Evolutionary conservation across 1,140 invertebrate genomes (phyloP).

Genomic region (Propsilocerus akamusi): DNA sequence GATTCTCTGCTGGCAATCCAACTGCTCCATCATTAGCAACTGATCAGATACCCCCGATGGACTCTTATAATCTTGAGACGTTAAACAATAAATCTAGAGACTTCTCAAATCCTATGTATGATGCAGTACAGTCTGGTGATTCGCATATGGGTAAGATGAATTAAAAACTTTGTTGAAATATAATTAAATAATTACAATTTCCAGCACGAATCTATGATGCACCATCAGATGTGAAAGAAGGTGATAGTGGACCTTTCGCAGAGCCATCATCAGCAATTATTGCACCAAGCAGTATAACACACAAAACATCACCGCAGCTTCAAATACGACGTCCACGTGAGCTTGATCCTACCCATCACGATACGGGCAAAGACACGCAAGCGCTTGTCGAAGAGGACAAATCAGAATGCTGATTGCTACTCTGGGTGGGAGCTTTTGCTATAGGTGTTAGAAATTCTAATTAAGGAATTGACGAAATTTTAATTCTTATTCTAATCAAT

Average conservation of each 20-base stretch:
- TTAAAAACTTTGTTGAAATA: background rate
- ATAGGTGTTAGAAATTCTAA: no score
- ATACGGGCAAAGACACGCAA: slow-evolving; percentile 84
- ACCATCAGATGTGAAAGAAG: slow-evolving; percentile 50
- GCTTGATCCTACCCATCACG: slow-evolving; percentile 58
- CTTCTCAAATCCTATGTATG: slow-evolving; percentile 94
- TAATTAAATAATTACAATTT: background rate
- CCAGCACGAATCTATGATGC: slow-evolving; percentile 50
- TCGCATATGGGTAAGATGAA: slow-evolving; percentile 10
- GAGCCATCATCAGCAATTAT: slow-evolving; percentile 48
- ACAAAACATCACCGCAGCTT: slow-evolving; percentile 51
- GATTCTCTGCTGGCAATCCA: slow-evolving; percentile 26
- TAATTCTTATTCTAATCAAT: no score
- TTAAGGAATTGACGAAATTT: no score
- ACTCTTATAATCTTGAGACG: slow-evolving; percentile 38
- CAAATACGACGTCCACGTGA: slow-evolving; percentile 48
- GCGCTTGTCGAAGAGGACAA: slow-evolving; percentile 72
- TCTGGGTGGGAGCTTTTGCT: no score
- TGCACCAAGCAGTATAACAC: slow-evolving; percentile 60
- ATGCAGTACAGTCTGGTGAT: slow-evolving; percentile 39
- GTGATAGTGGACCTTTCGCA: slow-evolving; percentile 24
- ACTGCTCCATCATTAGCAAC: slow-evolving; percentile 16
- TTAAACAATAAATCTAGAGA: slow-evolving; percentile 72
- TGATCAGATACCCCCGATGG: slow-evolving; percentile 17
- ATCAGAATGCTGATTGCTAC: slow-evolving; percentile 27